Evolutionary conservation across 2,888 invertebrate genomes (phyloP).

Genomic region (Stictocephala bisonia): DNA sequence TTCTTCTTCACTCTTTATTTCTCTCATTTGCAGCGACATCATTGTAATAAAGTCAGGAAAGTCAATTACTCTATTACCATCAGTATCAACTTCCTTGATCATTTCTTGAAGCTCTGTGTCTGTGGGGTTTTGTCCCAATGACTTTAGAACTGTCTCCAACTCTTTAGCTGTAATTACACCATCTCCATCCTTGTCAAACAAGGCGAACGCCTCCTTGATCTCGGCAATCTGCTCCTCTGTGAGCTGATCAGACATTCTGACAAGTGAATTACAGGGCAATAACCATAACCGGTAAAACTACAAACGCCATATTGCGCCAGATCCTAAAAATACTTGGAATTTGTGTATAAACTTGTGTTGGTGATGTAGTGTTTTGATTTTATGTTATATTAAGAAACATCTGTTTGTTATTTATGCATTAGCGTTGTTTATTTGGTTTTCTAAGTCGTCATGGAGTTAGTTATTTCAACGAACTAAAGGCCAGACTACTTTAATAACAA

Average conservation of each 20-base stretch:
- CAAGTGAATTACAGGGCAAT: too few species aligned
- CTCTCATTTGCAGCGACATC: conserved; percentile 8
- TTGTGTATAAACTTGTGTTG: too few species aligned
- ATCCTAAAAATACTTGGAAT: too few species aligned
- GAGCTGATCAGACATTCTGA: conserved; percentile 86
- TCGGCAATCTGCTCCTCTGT: conserved; percentile 99
- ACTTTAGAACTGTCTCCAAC: conserved; percentile 98
- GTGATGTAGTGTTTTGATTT: too few species aligned
- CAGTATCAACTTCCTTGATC: conserved; percentile 99
- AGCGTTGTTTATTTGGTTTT: too few species aligned
- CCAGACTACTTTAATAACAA: too few species aligned
- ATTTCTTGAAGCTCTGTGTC: conserved; percentile 99
- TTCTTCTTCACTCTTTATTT: conserved; percentile 10
- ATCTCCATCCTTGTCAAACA: conserved; percentile 99
- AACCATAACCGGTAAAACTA: too few species aligned
- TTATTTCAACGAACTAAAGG: too few species aligned
- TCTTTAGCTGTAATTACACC: conserved; percentile 99
- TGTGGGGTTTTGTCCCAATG: conserved; percentile 98
- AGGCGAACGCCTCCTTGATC: conserved; percentile 99
- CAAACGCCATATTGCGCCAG: too few species aligned
- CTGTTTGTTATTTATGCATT: too few species aligned
- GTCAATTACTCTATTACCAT: conserved; percentile 71
- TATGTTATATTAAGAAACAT: too few species aligned
- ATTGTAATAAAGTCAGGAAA: background rate
- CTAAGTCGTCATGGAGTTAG: too few species aligned